A percentile compares a stretch with the other conserved stretches of the same genome.
These are phyloP conservation scores for Erythrocebus patas DNA, from an alignment of 2,113 vertebrate genomes.

Conservation along the genomic window DNA sequence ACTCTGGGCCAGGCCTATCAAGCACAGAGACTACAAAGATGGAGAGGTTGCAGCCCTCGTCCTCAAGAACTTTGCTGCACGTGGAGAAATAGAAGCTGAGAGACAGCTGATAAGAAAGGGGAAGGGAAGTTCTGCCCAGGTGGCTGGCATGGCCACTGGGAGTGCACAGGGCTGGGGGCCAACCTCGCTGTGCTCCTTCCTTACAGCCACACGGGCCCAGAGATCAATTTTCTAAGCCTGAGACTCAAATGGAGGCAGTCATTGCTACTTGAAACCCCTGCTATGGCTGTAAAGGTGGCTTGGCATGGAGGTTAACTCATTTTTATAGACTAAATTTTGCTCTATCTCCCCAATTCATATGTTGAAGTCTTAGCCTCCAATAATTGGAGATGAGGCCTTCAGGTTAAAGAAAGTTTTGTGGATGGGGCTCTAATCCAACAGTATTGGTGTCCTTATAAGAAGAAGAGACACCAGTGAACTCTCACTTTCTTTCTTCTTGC, in stretches of 20 bases:
- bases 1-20: neutral
- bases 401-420: neutral
- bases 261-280: accelerated
- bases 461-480: neutral
- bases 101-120: neutral
- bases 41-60: neutral
- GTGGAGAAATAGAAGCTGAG: neutral
- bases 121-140: neutral
- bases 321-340: too few relatives aligned
- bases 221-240: neutral
- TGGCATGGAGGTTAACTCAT: neutral
- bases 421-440: neutral
- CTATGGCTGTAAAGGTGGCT: neutral
- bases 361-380: neutral
- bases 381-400: neutral
- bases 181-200: accelerated
- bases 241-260: neutral
- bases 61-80: neutral
- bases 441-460: neutral
- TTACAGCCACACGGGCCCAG: neutral
- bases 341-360: neutral
- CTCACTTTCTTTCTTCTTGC: neutral
- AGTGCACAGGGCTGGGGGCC: neutral
- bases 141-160: accelerated
- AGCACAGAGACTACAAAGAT: neutral